Conservation (phyloP, 2,888 invertebrate genomes). For the Tiliacea aurago region DNA sequence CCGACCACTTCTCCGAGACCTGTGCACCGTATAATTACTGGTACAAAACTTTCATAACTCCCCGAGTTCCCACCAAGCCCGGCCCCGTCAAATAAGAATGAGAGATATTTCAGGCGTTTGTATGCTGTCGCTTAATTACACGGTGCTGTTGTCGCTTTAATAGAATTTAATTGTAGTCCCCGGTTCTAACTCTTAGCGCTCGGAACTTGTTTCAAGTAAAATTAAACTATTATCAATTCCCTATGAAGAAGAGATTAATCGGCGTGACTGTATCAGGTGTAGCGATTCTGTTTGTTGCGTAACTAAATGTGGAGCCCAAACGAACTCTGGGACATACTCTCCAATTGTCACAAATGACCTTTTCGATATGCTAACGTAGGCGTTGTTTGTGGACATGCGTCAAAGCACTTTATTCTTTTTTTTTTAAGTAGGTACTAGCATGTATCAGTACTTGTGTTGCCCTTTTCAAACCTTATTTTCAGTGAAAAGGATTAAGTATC, state of each 20-base stretch:
- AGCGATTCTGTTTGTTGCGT: slow-evolving; percentile 16
- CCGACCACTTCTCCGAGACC: slow-evolving; percentile 62
- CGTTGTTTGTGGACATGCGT: slow-evolving; percentile 18
- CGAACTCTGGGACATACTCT: slow-evolving; percentile 12
- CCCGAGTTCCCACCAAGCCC: slow-evolving; percentile 52
- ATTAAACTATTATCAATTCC: slow-evolving; percentile 51
- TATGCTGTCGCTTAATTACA: slow-evolving; percentile 85
- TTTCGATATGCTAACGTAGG: slow-evolving; percentile 17
- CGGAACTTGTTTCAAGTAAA: slow-evolving; percentile 72
- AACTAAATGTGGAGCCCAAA: slow-evolving; percentile 8
- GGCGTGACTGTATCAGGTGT: slow-evolving; percentile 26
- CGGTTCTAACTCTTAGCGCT: slow-evolving; percentile 69
- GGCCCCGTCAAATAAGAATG: slow-evolving; percentile 83
- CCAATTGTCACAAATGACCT: slow-evolving; percentile 19
- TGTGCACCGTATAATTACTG: slow-evolving; percentile 82
- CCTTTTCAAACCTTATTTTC: neutral
- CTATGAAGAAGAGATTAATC: slow-evolving; percentile 31
- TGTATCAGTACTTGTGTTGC: neutral
- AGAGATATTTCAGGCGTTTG: slow-evolving; percentile 85
- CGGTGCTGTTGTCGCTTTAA: slow-evolving; percentile 83
- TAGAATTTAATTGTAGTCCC: slow-evolving; percentile 86
- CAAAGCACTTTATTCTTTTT: slow-evolving; percentile 14
- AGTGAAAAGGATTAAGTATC: slow-evolving; percentile 14
- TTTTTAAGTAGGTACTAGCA: neutral
- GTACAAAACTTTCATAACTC: slow-evolving; percentile 86